phyloP scores from a whole-genome alignment of 2,888 invertebrate genomes.

The Actias luna region DNA sequence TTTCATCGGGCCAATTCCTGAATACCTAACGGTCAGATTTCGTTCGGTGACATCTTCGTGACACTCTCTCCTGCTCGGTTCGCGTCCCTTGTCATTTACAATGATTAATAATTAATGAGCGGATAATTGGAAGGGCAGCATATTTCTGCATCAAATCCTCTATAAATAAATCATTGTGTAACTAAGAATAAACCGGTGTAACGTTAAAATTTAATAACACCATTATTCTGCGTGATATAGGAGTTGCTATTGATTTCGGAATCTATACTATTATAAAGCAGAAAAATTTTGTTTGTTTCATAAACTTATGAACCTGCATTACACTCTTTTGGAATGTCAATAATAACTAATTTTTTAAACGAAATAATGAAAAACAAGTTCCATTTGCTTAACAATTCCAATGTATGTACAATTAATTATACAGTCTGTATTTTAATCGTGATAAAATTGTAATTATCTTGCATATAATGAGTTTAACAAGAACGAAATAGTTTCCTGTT shows the following conservation, averaged over 20 bases:
- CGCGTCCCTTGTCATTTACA: slow-evolving; percentile 16
- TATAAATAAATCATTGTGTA: background rate
- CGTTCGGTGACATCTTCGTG: slow-evolving; percentile 38
- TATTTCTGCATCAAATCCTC: background rate
- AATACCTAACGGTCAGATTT: slow-evolving; percentile 38
- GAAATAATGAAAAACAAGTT: background rate
- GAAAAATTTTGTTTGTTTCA: too few relatives aligned
- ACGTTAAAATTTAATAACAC: background rate
- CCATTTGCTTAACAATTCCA: background rate
- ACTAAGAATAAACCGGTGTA: background rate
- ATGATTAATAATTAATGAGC: slow-evolving; percentile 30
- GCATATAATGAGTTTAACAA: background rate
- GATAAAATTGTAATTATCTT: background rate
- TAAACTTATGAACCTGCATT: too few relatives aligned
- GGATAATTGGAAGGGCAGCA: slow-evolving; percentile 20
- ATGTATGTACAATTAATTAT: background rate
- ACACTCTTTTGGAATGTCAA: too few relatives aligned
- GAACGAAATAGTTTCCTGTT: background rate
- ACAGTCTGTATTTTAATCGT: background rate
- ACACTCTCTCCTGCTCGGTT: slow-evolving; percentile 37
- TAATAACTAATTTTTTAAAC: too few relatives aligned
- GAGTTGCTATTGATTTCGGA: background rate
- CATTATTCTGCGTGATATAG: background rate
- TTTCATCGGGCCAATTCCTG: slow-evolving; percentile 48
- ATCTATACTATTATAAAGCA: background rate